phyloP scores from a whole-genome alignment of 2,113 vertebrate species.

The Aphelocoma coerulescens region DNA sequence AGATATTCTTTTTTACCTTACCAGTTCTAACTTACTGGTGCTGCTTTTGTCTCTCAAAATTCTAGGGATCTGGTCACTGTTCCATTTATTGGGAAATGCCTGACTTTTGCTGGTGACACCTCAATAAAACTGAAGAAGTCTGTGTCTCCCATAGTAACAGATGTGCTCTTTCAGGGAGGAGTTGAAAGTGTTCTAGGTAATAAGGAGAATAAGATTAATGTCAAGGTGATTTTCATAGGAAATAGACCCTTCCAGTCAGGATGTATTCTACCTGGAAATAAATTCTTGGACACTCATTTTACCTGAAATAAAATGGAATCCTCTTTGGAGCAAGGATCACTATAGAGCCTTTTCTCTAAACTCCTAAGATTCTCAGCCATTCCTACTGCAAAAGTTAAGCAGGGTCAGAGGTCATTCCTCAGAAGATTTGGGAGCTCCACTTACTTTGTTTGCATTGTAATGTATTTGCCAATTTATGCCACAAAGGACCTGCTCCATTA shows the following conservation, averaged over 20 bases:
- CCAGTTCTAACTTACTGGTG: neutral
- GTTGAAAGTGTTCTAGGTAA: slow-evolving; percentile 66
- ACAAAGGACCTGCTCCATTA: neutral
- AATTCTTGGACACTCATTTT: neutral
- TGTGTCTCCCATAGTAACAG: slow-evolving; percentile 1
- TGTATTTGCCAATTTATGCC: neutral
- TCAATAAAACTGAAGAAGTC: neutral
- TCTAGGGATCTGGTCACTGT: slow-evolving; percentile 56
- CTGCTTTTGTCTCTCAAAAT: neutral
- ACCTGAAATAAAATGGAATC: neutral
- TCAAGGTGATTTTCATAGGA: neutral
- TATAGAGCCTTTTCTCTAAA: neutral
- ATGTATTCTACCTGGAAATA: neutral
- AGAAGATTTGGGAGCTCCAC: neutral
- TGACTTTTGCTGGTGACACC: slow-evolving; percentile 21
- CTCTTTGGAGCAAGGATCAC: neutral
- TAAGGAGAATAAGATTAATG: neutral
- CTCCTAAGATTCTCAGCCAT: neutral
- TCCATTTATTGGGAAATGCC: slow-evolving; percentile 18
- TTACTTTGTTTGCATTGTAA: neutral
- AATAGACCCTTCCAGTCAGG: neutral
- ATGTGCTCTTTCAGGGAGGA: slow-evolving; percentile 32
- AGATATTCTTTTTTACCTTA: neutral
- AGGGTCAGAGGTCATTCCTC: neutral
- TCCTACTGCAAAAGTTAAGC: neutral